A percentile compares a stretch with the other conserved stretches of the same genome.
These are phyloP conservation scores for Schizothorax lantsangensis DNA, from an alignment of 2,797 vertebrate species.

Conservation along the genomic window DNA sequence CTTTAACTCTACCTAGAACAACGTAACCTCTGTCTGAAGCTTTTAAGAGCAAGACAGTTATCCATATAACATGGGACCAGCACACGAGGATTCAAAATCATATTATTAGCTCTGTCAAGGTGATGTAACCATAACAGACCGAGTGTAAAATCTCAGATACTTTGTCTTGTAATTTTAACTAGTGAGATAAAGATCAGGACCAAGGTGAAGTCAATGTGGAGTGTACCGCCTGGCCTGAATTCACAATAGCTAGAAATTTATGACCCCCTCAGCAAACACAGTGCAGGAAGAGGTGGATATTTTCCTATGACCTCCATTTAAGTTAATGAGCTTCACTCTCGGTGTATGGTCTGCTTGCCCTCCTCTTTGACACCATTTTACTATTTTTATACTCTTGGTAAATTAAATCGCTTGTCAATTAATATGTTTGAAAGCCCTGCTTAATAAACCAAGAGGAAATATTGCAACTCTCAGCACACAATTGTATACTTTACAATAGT, in stretches of 20 bases:
- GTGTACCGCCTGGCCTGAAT: constrained; percentile 21
- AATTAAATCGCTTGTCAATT: constrained; percentile 26
- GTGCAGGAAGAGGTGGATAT: constrained; percentile 33
- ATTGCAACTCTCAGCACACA: background rate
- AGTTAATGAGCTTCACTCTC: constrained; percentile 46
- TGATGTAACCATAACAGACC: constrained; percentile 24
- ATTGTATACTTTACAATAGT: background rate
- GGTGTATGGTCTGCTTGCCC: constrained; percentile 3
- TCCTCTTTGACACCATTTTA: constrained; percentile 13
- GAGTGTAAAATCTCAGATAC: constrained; percentile 4
- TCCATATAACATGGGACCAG: background rate
- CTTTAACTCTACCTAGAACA: background rate
- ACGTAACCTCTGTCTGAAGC: background rate
- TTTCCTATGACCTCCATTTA: constrained; percentile 47
- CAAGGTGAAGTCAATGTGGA: constrained; percentile 37
- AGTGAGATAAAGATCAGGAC: constrained; percentile 7
- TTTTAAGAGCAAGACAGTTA: background rate
- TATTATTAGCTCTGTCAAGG: constrained; percentile 9
- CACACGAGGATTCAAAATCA: background rate
- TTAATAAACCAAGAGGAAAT: constrained; percentile 34
- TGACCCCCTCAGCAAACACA: constrained; percentile 43
- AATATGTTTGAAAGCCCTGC: constrained; percentile 30
- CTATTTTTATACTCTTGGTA: background rate
- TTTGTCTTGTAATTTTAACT: constrained; percentile 22
- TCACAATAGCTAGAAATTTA: constrained; percentile 18